Conservation (phyloP, 2,797 vertebrate genomes). For the Pampus argenteus region DNA sequence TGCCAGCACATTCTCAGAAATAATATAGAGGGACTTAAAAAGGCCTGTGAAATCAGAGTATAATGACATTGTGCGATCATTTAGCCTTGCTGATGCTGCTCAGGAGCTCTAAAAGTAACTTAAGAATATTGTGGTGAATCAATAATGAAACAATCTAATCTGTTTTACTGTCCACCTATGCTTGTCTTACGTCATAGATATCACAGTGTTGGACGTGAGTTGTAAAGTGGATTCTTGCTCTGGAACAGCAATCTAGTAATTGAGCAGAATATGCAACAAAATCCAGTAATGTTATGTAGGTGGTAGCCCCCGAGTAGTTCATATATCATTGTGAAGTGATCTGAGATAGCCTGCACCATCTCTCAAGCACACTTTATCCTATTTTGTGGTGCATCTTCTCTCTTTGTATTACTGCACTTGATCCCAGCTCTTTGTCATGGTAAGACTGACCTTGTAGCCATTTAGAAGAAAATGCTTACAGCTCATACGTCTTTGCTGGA, state of each 20-base stretch:
- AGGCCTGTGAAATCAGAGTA: conserved; percentile 71
- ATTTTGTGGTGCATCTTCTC: conserved; percentile 56
- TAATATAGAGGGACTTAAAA: conserved; percentile 67
- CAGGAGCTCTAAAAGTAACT: conserved; percentile 83
- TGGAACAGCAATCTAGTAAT: conserved; percentile 71
- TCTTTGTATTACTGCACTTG: conserved; percentile 50
- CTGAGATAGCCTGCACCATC: conserved; percentile 68
- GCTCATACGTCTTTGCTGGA: conserved; percentile 21
- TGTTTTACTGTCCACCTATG: conserved; percentile 81
- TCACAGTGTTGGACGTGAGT: conserved; percentile 67
- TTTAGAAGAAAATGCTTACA: conserved; percentile 25
- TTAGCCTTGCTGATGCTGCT: conserved; percentile 63
- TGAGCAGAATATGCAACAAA: conserved; percentile 70
- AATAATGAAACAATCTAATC: conserved; percentile 86
- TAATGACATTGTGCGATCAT: conserved; percentile 79
- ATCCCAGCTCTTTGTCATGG: conserved; percentile 38
- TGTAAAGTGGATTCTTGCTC: conserved; percentile 73
- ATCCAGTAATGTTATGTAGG: conserved; percentile 80
- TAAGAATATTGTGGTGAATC: conserved; percentile 86
- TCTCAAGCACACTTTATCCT: conserved; percentile 58
- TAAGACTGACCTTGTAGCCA: conserved; percentile 46
- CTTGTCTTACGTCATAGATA: conserved; percentile 83
- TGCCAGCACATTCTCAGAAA: conserved; percentile 65
- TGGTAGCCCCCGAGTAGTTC: conserved; percentile 82
- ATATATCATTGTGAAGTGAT: conserved; percentile 83